Conservation (phyloP, 2,888 invertebrate species). For the Drosophila cracens region DNA sequence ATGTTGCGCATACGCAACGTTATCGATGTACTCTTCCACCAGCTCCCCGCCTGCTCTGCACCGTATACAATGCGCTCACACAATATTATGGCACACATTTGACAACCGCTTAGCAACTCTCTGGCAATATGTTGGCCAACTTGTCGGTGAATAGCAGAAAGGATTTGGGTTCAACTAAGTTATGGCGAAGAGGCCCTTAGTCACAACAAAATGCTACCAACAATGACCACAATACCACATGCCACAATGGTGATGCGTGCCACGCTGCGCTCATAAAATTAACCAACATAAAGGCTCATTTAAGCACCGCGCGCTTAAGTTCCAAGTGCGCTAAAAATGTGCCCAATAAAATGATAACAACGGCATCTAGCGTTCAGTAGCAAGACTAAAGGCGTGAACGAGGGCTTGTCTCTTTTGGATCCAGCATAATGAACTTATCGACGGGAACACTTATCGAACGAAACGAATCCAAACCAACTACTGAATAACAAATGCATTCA, state of each 20-base stretch:
- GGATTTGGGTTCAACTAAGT: not conserved
- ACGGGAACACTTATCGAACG: not conserved
- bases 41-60: not conserved
- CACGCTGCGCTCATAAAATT: conserved; percentile 43
- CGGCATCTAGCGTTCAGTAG: conserved; percentile 26
- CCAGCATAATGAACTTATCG: not conserved
- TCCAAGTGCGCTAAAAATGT: conserved; percentile 20
- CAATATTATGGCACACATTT: conserved; percentile 37
- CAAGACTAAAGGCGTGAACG: not conserved
- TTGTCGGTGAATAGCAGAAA: conserved; percentile 13
- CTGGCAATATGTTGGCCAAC: conserved; percentile 14
- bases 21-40: too few species aligned
- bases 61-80: conserved; percentile 24
- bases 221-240: conserved; percentile 32
- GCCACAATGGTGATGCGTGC: conserved; percentile 12
- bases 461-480: not conserved
- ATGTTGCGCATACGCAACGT: conserved; percentile 51
- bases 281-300: conserved; percentile 40
- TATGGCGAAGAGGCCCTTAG: not conserved
- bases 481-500: not conserved
- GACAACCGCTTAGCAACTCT: conserved; percentile 13
- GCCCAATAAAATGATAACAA: conserved; percentile 22
- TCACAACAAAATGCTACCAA: conserved; percentile 11
- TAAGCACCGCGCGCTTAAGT: conserved; percentile 36
- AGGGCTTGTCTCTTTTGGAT: not conserved